Evolutionary conservation across 2,797 vertebrate species (phyloP).

Genomic region (Tarsius wallacei): DNA sequence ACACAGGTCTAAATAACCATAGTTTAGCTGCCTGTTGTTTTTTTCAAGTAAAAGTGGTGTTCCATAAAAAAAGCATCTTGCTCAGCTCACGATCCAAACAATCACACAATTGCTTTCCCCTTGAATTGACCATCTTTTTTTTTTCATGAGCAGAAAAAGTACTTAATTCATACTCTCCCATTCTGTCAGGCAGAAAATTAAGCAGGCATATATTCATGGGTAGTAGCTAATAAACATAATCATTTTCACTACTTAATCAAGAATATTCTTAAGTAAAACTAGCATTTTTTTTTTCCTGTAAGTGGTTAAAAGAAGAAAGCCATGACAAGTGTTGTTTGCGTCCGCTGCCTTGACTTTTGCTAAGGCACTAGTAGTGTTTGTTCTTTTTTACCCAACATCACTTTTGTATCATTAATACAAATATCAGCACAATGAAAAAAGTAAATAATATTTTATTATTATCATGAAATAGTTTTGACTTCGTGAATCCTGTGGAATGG

Average conservation of each 20-base stretch:
- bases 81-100: neutral
- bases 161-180: neutral
- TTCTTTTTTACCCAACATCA: neutral
- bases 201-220: neutral
- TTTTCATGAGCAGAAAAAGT: neutral
- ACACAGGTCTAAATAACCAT: neutral
- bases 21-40: neutral
- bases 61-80: neutral
- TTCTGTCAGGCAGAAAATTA: neutral
- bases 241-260: constrained; percentile 24
- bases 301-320: neutral
- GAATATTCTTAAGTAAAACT: neutral
- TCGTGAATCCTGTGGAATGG: neutral
- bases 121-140: neutral
- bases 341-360: neutral
- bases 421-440: neutral
- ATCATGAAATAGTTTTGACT: constrained; percentile 38
- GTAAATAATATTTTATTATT: neutral
- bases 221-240: constrained; percentile 6
- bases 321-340: neutral
- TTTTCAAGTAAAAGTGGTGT: constrained; percentile 3
- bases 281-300: neutral
- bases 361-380: neutral
- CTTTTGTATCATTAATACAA: neutral
- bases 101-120: neutral